Conservation (phyloP, 2,113 vertebrate genomes). For the Dascyllus trimaculatus region DNA sequence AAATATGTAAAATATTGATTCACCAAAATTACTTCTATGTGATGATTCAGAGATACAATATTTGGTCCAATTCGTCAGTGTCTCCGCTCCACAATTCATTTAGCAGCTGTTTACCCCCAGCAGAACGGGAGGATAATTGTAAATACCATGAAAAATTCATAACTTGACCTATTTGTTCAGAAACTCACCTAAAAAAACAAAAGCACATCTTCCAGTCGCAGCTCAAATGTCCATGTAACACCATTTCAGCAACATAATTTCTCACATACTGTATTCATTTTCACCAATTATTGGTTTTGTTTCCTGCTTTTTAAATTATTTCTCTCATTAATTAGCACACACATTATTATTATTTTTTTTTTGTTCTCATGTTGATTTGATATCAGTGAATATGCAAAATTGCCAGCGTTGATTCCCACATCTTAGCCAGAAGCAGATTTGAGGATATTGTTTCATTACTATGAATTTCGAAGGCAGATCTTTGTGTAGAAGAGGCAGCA, state of each 20-base stretch:
- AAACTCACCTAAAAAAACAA: slow-evolving; percentile 22
- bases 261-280: too few relatives aligned
- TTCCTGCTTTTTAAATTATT: too few relatives aligned
- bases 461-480: slow-evolving; percentile 18
- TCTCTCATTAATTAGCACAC: too few relatives aligned
- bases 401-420: not conserved
- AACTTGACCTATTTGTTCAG: slow-evolving; percentile 48
- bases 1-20: too few relatives aligned
- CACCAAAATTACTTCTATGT: too few relatives aligned
- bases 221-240: too few relatives aligned
- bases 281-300: too few relatives aligned
- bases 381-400: too few relatives aligned
- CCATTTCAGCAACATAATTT: too few relatives aligned
- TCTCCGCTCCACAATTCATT: not conserved
- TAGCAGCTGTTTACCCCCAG: not conserved
- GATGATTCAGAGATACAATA: not conserved
- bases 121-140: slow-evolving; percentile 1
- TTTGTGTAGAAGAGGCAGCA: slow-evolving; percentile 28
- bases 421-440: not conserved
- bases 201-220: not conserved
- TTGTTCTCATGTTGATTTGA: too few relatives aligned
- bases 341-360: too few relatives aligned
- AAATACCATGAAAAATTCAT: slow-evolving; percentile 54
- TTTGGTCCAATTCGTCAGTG: slow-evolving; percentile 16
- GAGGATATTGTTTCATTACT: slow-evolving; percentile 1